Base-by-base conservation (phyloP, 2,797 vertebrate species). In the Cossypha niveicapilla region DNA sequence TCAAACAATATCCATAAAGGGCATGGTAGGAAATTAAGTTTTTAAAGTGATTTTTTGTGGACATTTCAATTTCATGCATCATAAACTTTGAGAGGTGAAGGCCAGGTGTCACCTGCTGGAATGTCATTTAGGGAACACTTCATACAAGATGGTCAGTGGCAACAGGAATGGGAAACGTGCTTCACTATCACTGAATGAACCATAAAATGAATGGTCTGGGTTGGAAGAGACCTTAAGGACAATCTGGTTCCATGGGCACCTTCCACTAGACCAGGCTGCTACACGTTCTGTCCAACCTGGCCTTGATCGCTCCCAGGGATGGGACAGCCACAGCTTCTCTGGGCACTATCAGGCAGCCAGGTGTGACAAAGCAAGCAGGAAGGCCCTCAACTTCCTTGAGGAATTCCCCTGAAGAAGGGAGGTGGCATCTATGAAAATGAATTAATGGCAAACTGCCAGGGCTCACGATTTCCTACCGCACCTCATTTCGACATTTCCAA, bases 381-480 rank as follows among this genome's bases (percentile, higher is more conserved):
- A 89, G n/a, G 34, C 21, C 13, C 27, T 6, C 1, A 1, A 18
- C 11, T 74, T 89, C 41, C 75, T 70, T 27, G 42, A 80, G 81
- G 27, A 24, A 87, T 77, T 95, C 37, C 81, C 78, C 70, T 56
- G 25, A 83, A 87, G 35, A 61, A 82, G 21, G 27, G 27, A 70
- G 30, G n/a, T 7, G 44, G 25, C 19, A 19, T 7, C 32, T 54
- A 27, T 10, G 1, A 32, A 68, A 73, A 53, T 2, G 44, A 71
- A 71, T 56, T 62, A 11, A 16, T 22, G 6, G 66, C 30, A 39
- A 53, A 74, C 13, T 24, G 53, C 60, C 72, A 74, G 11, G 21
- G 35, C n/a, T 87, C 3, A 1, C 1, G 0, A 45, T 45, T 73
- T 82, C 16, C 1, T 18, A 39, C 28, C 15, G 1, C 28, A 25